Base-by-base conservation (phyloP, 2,797 vertebrate genomes). In the Dallia pectoralis region DNA sequence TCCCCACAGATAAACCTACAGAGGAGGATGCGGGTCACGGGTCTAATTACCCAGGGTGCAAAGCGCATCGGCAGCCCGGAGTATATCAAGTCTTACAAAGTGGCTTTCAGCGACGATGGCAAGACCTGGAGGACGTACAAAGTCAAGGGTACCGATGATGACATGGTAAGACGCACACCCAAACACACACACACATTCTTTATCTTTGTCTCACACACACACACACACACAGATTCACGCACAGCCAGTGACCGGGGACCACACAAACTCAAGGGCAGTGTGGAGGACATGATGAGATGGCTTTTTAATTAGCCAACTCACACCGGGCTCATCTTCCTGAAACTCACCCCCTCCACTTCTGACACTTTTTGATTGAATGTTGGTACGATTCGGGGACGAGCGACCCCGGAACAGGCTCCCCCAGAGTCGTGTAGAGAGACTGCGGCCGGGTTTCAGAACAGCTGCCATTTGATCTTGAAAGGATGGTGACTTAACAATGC, bases 1-100 rank as follows among this genome's bases (percentile, higher is more conserved):
- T 56, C 73, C 66, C 76, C 87, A 82, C 88, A 99, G 97, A 98
- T 99, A 91, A 99, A 99, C 87, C 91, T 99, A 74, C 97, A 97
- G 89, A 96, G 95, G 90, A 97, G 94, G 89, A 99, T 99, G 97
- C 89, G 97, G 92, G 95, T 99, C 81, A 99, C 97, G 1, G 97
- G 97, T 80, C 93, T 99, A 79, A 98, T 99, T 92, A 99, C 97
- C 79, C 97, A 99, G 91, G 97, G 97, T 86, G 97, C 97, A 85
- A 99, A 99, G 88, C 96, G 97, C 78, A 97, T 99, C 81, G 97
- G 97, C 85, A 99, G 97, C 79, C 96, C 97, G 14, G 97, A 99
- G 91, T 99, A 98, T 3, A 93, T 98, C 76, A 99, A 99, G 92
- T 99, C 97, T 44, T 99, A 98, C 88, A 99, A 99, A 95, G 96